Percentiles rank a stretch among this genome's conserved stretches.
Conservation (phyloP, 1,140 invertebrate species). For the Macrostomum lignano region DNA sequence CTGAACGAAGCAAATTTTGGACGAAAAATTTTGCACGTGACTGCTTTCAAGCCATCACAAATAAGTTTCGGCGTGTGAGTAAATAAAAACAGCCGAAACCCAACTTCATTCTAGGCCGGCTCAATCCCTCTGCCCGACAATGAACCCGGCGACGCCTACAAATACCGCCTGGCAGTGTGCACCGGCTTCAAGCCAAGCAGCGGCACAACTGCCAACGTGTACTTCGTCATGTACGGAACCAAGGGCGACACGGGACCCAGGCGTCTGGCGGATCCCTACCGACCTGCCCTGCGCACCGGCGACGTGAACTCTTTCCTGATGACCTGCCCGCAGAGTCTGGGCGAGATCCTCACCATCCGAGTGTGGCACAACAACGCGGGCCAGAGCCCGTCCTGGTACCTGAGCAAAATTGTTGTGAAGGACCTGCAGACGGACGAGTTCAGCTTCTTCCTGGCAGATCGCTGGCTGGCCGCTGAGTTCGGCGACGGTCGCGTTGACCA, state of each 20-base stretch:
- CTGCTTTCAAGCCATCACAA: background rate
- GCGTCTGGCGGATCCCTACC: slow-evolving; percentile 14
- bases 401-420: slow-evolving; percentile 17
- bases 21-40: slow-evolving; percentile 7
- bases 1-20: no score
- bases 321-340: no score
- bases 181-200: slow-evolving; percentile 14
- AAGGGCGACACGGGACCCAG: slow-evolving; percentile 12
- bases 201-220: slow-evolving; percentile 18
- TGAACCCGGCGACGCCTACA: slow-evolving; percentile 16
- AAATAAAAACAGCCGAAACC: background rate
- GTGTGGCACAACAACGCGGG: slow-evolving; percentile 26
- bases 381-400: slow-evolving; percentile 19
- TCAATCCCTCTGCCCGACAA: slow-evolving; percentile 13
- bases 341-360: slow-evolving; percentile 19
- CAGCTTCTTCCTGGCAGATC: slow-evolving; percentile 14
- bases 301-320: no score
- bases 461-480: slow-evolving; percentile 14
- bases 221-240: slow-evolving; percentile 15
- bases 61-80: background rate
- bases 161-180: slow-evolving; percentile 16
- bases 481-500: slow-evolving; percentile 14
- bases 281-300: no score
- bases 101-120: slow-evolving; percentile 9
- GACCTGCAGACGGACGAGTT: slow-evolving; percentile 14